Evolutionary conservation across 1,140 invertebrate species (phyloP).

Genomic region (Uloborus diversus): DNA sequence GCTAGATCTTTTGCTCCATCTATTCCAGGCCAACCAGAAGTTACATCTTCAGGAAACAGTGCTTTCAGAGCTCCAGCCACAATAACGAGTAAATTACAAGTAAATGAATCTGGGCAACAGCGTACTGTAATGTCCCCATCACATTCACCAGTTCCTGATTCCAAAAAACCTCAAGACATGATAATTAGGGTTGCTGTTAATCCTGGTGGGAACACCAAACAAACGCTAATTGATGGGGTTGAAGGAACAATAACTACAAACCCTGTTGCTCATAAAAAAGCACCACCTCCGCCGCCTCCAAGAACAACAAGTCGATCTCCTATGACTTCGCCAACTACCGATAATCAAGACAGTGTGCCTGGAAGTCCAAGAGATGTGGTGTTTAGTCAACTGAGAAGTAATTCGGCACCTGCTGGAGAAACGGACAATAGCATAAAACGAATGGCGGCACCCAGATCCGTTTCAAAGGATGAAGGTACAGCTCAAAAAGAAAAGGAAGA

Average conservation of each 20-base stretch:
- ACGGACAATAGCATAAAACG: conserved; percentile 48
- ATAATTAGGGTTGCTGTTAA: conserved; percentile 47
- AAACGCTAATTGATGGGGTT: conserved; percentile 38
- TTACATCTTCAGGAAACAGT: conserved; percentile 15
- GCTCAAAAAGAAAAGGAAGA: conserved; percentile 44
- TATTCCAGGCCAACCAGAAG: conserved; percentile 31
- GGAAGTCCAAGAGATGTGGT: conserved; percentile 60
- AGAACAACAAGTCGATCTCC: conserved; percentile 83
- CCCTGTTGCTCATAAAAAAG: conserved; percentile 71
- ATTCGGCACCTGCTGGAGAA: conserved; percentile 54
- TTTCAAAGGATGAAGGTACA: conserved; percentile 32
- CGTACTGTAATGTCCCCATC: conserved; percentile 44
- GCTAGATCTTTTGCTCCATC: conserved; percentile 35
- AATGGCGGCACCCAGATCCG: conserved; percentile 32
- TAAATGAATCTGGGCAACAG: conserved; percentile 33
- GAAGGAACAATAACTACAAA: conserved; percentile 33
- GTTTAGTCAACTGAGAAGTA: conserved; percentile 42
- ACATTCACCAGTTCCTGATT: conserved; percentile 45
- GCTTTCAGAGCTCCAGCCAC: conserved; percentile 20
- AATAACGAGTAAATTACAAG: conserved; percentile 54
- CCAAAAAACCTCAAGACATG: conserved; percentile 22
- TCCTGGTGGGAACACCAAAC: conserved; percentile 37
- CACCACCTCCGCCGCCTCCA: conserved; percentile 86
- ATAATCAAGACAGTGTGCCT: conserved; percentile 58
- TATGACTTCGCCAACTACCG: conserved; percentile 76